Percentiles rank a stretch among this genome's conserved stretches.
Conservation (phyloP, 2,888 invertebrate genomes). For the Parasteatoda lunata region DNA sequence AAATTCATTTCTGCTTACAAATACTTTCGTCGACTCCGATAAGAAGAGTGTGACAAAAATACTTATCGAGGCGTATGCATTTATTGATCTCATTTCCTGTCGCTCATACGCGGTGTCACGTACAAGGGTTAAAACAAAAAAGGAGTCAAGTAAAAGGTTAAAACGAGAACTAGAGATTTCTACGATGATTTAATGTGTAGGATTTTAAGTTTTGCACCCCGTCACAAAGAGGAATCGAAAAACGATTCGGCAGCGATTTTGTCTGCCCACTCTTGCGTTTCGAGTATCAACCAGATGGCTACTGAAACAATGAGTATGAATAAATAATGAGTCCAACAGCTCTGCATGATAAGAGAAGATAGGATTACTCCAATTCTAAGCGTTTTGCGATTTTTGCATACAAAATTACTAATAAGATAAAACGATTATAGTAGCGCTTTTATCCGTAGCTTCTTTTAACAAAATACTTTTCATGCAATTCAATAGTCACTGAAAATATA, state of each 20-base stretch:
- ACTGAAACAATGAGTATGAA: neutral
- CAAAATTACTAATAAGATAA: no score
- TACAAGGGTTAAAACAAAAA: neutral
- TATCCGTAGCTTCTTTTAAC: no score
- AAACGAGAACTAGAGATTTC: neutral
- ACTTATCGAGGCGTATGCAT: no score
- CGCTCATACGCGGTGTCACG: neutral
- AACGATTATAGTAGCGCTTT: no score
- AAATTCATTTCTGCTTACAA: no score
- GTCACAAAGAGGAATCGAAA: neutral
- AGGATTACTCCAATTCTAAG: no score
- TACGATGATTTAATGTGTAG: neutral
- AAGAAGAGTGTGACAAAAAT: no score
- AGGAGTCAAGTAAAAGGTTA: conserved; percentile 2
- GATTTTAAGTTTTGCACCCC: neutral
- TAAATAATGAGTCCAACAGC: neutral
- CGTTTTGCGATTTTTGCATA: no score
- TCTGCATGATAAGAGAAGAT: neutral
- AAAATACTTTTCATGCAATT: no score
- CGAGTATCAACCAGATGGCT: neutral
- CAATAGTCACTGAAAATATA: no score
- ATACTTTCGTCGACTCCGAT: no score
- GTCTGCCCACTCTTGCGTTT: neutral
- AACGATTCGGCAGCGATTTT: neutral
- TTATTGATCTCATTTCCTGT: neutral